A percentile compares a stretch with the other conserved stretches of the same genome.
phyloP scores from a whole-genome alignment of 2,797 vertebrate genomes.

The Pseudomugil tenellus region DNA sequence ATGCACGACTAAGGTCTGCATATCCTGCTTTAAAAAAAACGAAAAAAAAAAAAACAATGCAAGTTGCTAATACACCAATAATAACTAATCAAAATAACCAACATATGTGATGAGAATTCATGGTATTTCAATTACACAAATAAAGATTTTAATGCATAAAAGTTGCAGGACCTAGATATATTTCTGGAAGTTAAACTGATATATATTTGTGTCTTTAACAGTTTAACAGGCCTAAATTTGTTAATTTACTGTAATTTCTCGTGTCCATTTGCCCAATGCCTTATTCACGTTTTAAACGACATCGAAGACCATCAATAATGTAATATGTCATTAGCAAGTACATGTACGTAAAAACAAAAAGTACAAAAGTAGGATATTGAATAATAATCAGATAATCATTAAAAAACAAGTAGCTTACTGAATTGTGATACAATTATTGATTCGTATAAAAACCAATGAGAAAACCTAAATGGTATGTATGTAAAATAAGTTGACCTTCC shows the following conservation, averaged over 20 bases:
- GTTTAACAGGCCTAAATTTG: no score
- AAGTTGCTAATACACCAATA: background rate
- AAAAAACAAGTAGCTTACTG: no score
- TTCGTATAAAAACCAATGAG: background rate
- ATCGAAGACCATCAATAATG: no score
- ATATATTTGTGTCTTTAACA: no score
- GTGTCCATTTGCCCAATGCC: no score
- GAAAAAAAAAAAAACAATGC: slow-evolving; percentile 7
- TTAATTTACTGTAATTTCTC: no score
- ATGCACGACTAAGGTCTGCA: background rate
- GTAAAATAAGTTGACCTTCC: background rate
- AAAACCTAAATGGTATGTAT: background rate
- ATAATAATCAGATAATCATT: no score
- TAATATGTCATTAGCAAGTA: background rate
- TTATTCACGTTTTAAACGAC: no score
- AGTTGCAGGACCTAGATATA: background rate
- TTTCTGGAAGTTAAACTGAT: no score
- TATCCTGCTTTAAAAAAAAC: slow-evolving; percentile 43
- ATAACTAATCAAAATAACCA: background rate
- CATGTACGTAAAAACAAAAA: background rate
- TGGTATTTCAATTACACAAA: background rate
- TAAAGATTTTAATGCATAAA: background rate
- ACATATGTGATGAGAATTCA: no score
- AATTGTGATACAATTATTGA: background rate
- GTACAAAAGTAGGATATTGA: no score